These are phyloP conservation scores for Platyrinchus mystaceus DNA, from an alignment of 2,797 vertebrate species.

Conservation along the genomic window DNA sequence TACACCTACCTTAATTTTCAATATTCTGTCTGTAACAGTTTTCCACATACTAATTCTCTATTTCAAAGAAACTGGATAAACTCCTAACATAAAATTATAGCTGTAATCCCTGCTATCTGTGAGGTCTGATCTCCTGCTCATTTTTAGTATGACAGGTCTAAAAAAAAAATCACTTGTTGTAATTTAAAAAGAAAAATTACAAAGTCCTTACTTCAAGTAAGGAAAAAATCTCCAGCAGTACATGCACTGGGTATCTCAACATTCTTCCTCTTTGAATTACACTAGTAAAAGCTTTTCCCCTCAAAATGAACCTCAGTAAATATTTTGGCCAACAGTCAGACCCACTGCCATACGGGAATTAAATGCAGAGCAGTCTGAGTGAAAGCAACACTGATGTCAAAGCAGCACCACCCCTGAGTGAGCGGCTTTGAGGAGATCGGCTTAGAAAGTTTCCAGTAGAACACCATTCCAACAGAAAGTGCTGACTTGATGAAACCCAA, in stretches of 20 bases:
- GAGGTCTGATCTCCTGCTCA: not conserved
- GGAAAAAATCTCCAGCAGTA: not conserved
- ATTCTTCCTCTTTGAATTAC: not conserved
- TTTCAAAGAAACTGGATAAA: not conserved
- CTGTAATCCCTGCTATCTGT: not conserved
- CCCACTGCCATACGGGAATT: not conserved
- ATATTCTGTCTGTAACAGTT: not conserved
- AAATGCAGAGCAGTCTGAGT: not conserved
- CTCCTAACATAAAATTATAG: not conserved
- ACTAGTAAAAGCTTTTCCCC: not conserved
- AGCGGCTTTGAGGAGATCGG: not conserved
- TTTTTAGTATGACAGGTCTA: not conserved
- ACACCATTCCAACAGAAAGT: slow-evolving; percentile 35
- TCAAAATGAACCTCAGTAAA: not conserved
- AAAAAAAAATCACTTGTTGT: not conserved
- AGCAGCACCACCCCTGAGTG: not conserved
- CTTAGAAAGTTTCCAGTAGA: slow-evolving; percentile 47
- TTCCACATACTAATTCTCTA: not conserved
- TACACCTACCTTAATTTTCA: not conserved
- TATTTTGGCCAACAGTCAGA: not conserved
- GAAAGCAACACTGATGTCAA: not conserved
- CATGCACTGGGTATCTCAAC: not conserved
- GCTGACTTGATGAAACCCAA: slow-evolving; percentile 62
- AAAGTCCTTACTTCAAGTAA: not conserved
- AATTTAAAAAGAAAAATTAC: not conserved